Evolutionary conservation across 2,888 invertebrate species (phyloP).

Genomic region (Pseudanteris insignis): DNA sequence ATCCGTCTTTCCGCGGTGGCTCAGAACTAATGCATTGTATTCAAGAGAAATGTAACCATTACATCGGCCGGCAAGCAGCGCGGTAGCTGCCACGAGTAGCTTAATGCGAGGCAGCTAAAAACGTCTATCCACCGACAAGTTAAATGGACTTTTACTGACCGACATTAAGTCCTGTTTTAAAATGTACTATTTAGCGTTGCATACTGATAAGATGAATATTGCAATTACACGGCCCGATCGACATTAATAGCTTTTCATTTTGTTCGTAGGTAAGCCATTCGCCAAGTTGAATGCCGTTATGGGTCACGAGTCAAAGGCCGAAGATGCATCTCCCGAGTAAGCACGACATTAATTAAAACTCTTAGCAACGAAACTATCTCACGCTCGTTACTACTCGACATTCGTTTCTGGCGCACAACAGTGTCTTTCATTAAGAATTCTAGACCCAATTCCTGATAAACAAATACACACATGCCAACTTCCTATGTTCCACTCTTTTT

Average conservation of each 20-base stretch:
- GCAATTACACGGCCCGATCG: constrained; percentile 44
- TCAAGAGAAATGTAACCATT: too few relatives aligned
- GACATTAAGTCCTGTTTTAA: constrained; percentile 31
- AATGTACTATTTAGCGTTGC: constrained; percentile 33
- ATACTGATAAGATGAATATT: constrained; percentile 44
- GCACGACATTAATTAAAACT: constrained; percentile 53
- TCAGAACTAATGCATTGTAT: too few relatives aligned
- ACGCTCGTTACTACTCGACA: constrained; percentile 48
- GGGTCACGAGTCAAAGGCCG: constrained; percentile 52
- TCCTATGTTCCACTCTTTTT: constrained; percentile 34
- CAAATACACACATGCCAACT: constrained; percentile 26
- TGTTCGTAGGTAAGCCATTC: constrained; percentile 48
- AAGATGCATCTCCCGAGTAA: constrained; percentile 52
- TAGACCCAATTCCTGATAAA: constrained; percentile 38
- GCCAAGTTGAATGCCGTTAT: constrained; percentile 48
- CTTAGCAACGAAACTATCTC: constrained; percentile 50
- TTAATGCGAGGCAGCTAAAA: too few relatives aligned
- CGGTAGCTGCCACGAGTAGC: too few relatives aligned
- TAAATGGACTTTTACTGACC: constrained; percentile 38
- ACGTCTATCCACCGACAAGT: constrained; percentile 30
- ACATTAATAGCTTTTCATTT: constrained; percentile 51
- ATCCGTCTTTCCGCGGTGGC: too few relatives aligned
- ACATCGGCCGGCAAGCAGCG: too few relatives aligned
- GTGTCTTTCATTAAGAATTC: constrained; percentile 42
- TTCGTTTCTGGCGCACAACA: constrained; percentile 41